phyloP scores from a whole-genome alignment of 1,140 invertebrate species.

The Thalassaphorura encarpata region DNA sequence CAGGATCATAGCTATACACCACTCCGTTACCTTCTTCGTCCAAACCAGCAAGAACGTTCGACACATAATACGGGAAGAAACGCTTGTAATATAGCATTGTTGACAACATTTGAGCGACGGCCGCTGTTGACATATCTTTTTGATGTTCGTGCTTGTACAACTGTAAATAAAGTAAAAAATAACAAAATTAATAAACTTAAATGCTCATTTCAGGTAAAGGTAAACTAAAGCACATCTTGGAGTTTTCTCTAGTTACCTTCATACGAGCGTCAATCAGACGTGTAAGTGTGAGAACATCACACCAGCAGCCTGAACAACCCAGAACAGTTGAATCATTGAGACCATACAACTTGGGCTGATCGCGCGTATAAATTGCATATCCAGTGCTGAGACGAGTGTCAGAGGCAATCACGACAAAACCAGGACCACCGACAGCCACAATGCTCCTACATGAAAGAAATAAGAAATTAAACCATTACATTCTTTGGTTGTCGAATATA shows the following conservation, averaged over 20 bases:
- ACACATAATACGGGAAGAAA: conserved; percentile 98
- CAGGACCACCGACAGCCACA: conserved; percentile 85
- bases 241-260: conserved; percentile 46
- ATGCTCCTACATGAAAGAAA: conserved; percentile 49
- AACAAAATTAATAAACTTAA: not conserved
- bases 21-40: conserved; percentile 60
- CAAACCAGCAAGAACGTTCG: conserved; percentile 85
- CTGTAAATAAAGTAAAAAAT: conserved; percentile 41
- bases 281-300: conserved; percentile 88
- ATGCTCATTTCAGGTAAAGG: not conserved
- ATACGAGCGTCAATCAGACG: conserved; percentile 73
- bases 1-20: conserved; percentile 92
- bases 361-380: conserved; percentile 76
- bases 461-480: not conserved
- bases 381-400: conserved; percentile 90
- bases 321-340: conserved; percentile 73
- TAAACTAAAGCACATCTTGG: not conserved
- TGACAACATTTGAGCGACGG: conserved; percentile 89
- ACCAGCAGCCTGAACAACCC: conserved; percentile 90
- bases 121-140: conserved; percentile 82
- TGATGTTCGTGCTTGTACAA: conserved; percentile 95
- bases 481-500: not conserved
- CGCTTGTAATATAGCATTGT: conserved; percentile 92
- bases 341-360: conserved; percentile 73
- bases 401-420: conserved; percentile 75